Conservation (phyloP, 2,113 vertebrate species). For the Balaenoptera acutorostrata region DNA sequence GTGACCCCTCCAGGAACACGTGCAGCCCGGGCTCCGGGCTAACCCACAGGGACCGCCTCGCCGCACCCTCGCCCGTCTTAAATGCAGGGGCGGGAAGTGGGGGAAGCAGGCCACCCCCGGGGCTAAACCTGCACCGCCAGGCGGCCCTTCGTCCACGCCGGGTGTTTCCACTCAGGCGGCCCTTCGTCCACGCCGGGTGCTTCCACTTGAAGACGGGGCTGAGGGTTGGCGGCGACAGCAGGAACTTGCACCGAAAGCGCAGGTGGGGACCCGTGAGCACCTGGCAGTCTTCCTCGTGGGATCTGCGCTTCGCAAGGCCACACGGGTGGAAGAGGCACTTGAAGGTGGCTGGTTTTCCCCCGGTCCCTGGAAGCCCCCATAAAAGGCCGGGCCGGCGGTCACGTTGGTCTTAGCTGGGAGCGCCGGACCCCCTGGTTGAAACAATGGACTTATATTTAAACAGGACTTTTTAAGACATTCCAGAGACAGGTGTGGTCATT, state of each 20-base stretch:
- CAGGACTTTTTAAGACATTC: not conserved
- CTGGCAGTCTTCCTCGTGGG: rapidly evolving
- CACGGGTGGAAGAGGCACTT: not conserved
- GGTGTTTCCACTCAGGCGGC: not conserved
- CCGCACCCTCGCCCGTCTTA: not conserved
- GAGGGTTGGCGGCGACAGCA: rapidly evolving
- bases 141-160: too few species aligned
- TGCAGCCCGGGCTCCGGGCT: not conserved
- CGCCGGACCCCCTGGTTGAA: not conserved
- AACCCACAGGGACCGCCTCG: not conserved
- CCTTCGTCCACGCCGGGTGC: not conserved
- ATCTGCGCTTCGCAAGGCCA: not conserved
- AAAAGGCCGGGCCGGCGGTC: not conserved
- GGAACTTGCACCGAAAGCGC: rapidly evolving
- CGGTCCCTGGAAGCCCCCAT: not conserved
- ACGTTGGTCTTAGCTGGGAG: not conserved
- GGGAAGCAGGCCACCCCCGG: rapidly evolving
- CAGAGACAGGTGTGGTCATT: not conserved
- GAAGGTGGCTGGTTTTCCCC: not conserved
- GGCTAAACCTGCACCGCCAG: not conserved
- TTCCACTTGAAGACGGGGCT: not conserved
- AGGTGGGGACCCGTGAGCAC: not conserved
- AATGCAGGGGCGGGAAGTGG: not conserved
- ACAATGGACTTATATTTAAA: not conserved
- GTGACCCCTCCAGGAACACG: not conserved